A percentile compares a stretch with the other conserved stretches of the same genome.
Evolutionary conservation across 2,888 invertebrate genomes (phyloP).

Genomic region (Torymus texanus): DNA sequence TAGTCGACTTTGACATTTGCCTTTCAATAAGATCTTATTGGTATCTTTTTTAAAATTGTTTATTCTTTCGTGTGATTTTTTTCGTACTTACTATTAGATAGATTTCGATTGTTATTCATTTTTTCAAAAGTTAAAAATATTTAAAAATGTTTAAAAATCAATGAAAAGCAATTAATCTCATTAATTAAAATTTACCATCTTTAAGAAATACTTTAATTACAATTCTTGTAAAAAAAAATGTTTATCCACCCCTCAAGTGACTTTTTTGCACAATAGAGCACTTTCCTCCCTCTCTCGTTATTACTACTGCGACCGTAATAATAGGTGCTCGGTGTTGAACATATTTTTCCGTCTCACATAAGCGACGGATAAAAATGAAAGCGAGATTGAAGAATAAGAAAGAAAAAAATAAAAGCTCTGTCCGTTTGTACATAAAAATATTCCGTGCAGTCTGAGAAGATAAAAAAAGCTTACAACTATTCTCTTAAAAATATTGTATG

Average conservation of each 20-base stretch:
- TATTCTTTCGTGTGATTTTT: too few species aligned
- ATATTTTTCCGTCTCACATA: not conserved
- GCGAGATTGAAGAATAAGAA: not conserved
- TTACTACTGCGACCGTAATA: too few species aligned
- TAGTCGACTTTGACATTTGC: too few species aligned
- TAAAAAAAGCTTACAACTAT: constrained; percentile 46
- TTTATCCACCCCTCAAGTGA: not conserved
- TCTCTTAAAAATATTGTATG: constrained; percentile 49
- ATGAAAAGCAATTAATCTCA: too few species aligned
- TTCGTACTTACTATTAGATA: too few species aligned
- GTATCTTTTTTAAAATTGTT: too few species aligned
- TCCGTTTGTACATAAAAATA: constrained; percentile 43
- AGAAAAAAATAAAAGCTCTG: not conserved
- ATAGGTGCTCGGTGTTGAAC: constrained; percentile 9
- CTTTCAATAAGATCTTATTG: too few species aligned
- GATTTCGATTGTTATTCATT: too few species aligned
- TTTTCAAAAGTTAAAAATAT: too few species aligned
- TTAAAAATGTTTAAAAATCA: too few species aligned
- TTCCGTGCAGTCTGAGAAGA: constrained; percentile 1
- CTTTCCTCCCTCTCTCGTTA: constrained; percentile 3
- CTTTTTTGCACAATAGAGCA: constrained; percentile 27
- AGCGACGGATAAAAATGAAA: too few species aligned
- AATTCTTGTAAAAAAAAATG: not conserved
- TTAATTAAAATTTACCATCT: not conserved
- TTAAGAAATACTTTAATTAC: not conserved